Evolutionary conservation across 1,140 invertebrate genomes (phyloP).

Genomic region (Panonychus citri): DNA sequence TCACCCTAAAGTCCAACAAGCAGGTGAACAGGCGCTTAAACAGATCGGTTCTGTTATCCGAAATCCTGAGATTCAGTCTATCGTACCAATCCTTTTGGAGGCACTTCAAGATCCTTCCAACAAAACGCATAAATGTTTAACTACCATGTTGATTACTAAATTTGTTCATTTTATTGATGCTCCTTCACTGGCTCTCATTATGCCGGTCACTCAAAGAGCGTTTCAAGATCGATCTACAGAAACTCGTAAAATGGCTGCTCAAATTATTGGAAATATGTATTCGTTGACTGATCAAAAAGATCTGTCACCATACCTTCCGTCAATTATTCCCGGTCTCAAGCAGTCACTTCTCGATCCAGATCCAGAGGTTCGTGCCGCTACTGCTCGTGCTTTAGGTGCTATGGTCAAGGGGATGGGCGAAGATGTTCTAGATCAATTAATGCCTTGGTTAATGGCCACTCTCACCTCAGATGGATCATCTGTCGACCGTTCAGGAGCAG

Average conservation of each 20-base stretch:
- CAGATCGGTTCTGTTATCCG: slow-evolving; percentile 92
- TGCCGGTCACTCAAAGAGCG: slow-evolving; percentile 92
- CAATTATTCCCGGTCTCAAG: slow-evolving; percentile 88
- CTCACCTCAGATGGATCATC: slow-evolving; percentile 84
- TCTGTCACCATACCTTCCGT: slow-evolving; percentile 80
- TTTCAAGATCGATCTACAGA: slow-evolving; percentile 92
- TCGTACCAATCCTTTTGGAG: slow-evolving; percentile 67
- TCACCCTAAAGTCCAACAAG: slow-evolving; percentile 90
- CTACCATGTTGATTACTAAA: slow-evolving; percentile 80
- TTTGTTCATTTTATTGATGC: slow-evolving; percentile 99
- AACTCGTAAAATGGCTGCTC: slow-evolving; percentile 91
- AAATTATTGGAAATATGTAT: slow-evolving; percentile 98
- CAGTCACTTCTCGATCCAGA: slow-evolving; percentile 89
- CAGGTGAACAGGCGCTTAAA: slow-evolving; percentile 75
- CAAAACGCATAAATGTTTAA: slow-evolving; percentile 72
- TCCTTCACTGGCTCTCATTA: slow-evolving; percentile 88
- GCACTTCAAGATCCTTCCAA: slow-evolving; percentile 89
- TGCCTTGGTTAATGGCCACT: slow-evolving; percentile 96
- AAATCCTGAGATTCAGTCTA: slow-evolving; percentile 96
- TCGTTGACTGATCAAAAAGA: slow-evolving; percentile 96
- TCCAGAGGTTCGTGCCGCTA: slow-evolving; percentile 49
- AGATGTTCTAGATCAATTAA: slow-evolving; percentile 70
- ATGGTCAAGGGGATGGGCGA: slow-evolving; percentile 95
- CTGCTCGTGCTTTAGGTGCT: slow-evolving; percentile 42
- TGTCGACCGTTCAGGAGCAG: slow-evolving; percentile 86